Evolutionary conservation across 2,113 vertebrate species (phyloP).

Genomic region (Bubo scandiacus): DNA sequence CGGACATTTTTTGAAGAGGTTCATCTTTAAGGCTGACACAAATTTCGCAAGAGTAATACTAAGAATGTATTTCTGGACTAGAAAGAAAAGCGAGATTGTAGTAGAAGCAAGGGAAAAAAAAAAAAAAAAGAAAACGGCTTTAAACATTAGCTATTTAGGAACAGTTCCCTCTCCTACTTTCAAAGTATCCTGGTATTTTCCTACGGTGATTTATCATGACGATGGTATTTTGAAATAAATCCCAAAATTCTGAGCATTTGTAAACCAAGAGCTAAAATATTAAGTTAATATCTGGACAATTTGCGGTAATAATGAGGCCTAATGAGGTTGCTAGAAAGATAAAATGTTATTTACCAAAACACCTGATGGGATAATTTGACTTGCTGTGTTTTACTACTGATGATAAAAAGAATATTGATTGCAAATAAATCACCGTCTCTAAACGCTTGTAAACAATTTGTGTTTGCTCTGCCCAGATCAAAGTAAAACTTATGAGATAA

Average conservation of each 20-base stretch:
- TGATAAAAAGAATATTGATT: conserved; percentile 85
- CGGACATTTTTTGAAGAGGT: not conserved
- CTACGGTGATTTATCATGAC: not conserved
- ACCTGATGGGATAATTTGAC: conserved; percentile 81
- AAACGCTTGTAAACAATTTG: conserved; percentile 64
- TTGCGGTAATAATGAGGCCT: conserved; percentile 76
- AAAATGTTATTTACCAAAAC: conserved; percentile 81
- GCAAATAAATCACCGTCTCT: conserved; percentile 77
- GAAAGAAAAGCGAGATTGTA: not conserved
- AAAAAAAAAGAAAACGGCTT: not conserved
- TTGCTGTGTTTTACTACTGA: conserved; percentile 79
- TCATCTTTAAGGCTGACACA: not conserved
- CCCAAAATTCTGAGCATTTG: not conserved
- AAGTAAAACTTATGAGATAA: conserved; percentile 71
- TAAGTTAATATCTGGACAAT: conserved; percentile 31
- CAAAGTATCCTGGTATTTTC: not conserved
- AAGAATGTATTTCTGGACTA: not conserved
- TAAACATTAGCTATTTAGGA: not conserved
- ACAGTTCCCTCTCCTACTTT: not conserved
- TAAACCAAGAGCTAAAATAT: conserved; percentile 47
- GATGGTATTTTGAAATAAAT: not conserved
- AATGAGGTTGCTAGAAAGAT: conserved; percentile 79
- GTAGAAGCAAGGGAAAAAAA: not conserved
- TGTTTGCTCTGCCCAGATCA: conserved; percentile 60
- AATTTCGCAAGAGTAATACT: not conserved